phyloP scores from a whole-genome alignment of 2,797 vertebrate species.

The Okamejei kenojei region DNA sequence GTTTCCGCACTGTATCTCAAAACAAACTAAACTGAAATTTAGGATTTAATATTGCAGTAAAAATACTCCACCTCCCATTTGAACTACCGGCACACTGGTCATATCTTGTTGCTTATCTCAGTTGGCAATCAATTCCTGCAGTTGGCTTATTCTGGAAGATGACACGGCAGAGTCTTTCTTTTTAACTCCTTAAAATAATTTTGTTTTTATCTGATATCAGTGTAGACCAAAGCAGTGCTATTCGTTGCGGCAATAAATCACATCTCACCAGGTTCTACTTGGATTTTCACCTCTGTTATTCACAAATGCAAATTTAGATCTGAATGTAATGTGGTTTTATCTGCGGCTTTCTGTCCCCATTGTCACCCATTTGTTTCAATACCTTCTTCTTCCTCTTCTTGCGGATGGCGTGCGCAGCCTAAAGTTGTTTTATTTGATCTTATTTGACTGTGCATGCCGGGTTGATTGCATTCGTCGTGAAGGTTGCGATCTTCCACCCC shows the following conservation, averaged over 20 bases:
- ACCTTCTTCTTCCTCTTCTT: too few relatives aligned
- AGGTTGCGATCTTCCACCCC: too few relatives aligned
- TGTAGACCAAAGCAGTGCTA: neutral
- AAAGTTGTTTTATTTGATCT: too few relatives aligned
- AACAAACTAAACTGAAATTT: neutral
- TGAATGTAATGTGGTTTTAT: conserved; percentile 21
- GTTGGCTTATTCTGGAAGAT: neutral
- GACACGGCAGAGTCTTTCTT: neutral
- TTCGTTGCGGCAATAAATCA: neutral
- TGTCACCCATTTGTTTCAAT: neutral
- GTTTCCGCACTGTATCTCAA: neutral
- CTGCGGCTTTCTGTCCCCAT: neutral
- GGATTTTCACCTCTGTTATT: neutral
- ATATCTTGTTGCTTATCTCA: neutral
- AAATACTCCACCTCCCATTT: neutral
- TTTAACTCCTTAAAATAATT: neutral
- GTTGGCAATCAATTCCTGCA: neutral
- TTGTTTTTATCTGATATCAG: neutral
- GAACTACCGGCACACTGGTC: neutral
- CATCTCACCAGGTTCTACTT: neutral
- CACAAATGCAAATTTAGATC: conserved; percentile 2
- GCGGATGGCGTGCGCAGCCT: too few relatives aligned
- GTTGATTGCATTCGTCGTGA: too few relatives aligned
- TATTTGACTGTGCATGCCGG: too few relatives aligned
- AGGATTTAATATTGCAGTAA: neutral